Evolutionary conservation across 2,797 vertebrate species (phyloP).

Genomic region (Petrocephalus sullivani): DNA sequence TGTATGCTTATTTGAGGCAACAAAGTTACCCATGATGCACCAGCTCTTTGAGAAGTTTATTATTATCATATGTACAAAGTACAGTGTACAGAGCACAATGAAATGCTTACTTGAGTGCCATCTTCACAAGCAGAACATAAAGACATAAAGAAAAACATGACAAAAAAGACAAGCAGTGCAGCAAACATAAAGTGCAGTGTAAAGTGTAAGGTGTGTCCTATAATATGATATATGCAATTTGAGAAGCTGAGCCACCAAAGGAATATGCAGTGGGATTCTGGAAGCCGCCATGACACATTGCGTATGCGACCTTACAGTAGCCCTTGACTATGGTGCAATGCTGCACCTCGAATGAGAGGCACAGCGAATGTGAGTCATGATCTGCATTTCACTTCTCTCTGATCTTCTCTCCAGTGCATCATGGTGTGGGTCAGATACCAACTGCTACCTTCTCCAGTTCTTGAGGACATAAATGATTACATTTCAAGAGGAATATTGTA

Average conservation of each 20-base stretch:
- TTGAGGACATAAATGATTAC: not conserved
- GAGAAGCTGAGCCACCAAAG: not conserved
- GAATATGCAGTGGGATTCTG: not conserved
- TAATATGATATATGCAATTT: slow-evolving; percentile 17
- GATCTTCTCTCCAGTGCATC: not conserved
- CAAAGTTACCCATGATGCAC: slow-evolving; percentile 20
- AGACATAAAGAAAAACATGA: too few relatives aligned
- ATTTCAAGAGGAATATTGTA: not conserved
- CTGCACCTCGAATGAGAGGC: not conserved
- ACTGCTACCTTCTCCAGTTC: not conserved
- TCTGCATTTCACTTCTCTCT: not conserved
- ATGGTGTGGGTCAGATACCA: not conserved
- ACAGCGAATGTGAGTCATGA: not conserved
- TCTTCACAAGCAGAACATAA: too few relatives aligned
- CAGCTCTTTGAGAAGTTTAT: slow-evolving; percentile 19
- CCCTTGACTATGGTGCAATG: not conserved
- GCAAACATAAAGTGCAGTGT: too few relatives aligned
- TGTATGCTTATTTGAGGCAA: not conserved
- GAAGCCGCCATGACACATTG: not conserved
- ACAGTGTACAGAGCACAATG: too few relatives aligned
- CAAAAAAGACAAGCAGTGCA: too few relatives aligned
- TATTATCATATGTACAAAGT: too few relatives aligned
- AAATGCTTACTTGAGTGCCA: too few relatives aligned
- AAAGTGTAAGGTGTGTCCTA: not conserved
- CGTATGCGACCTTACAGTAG: not conserved